Percentiles rank a stretch among this genome's conserved stretches.
These are phyloP conservation scores for Rhea pennata DNA, from an alignment of 2,113 vertebrate species.

Conservation along the genomic window DNA sequence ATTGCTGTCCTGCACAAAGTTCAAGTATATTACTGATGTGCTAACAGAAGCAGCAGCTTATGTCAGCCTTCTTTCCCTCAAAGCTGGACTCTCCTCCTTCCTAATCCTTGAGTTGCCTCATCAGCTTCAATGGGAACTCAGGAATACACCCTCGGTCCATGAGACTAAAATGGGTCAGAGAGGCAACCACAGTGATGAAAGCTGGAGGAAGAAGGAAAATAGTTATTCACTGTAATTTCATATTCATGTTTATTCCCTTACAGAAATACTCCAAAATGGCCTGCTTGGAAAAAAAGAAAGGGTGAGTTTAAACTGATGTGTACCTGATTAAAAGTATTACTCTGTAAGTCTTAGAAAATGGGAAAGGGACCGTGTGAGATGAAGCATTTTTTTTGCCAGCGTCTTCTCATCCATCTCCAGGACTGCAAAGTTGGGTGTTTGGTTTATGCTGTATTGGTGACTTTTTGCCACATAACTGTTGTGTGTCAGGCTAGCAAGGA, in stretches of 20 bases:
- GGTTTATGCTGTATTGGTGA: background rate
- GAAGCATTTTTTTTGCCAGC: background rate
- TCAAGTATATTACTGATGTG: slow-evolving; percentile 83
- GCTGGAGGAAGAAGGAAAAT: background rate
- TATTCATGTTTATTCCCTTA: background rate
- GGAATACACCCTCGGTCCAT: background rate
- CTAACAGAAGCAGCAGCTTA: slow-evolving; percentile 81
- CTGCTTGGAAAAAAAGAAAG: slow-evolving; percentile 76
- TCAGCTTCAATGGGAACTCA: background rate
- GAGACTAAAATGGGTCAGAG: background rate
- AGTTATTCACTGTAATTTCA: background rate
- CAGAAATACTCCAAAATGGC: slow-evolving; percentile 79
- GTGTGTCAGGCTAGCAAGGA: background rate
- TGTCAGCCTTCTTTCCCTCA: slow-evolving; percentile 57
- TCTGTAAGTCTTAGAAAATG: background rate
- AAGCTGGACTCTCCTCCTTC: background rate
- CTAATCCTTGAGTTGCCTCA: background rate
- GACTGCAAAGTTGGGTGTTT: background rate
- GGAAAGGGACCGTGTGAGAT: background rate
- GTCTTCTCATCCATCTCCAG: background rate
- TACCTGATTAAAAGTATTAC: background rate
- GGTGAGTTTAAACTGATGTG: slow-evolving; percentile 47
- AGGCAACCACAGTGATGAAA: background rate
- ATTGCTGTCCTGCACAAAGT: slow-evolving; percentile 84
- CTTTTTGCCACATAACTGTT: background rate